phyloP scores from a whole-genome alignment of 2,888 invertebrate genomes.

The Campopleginae sp. region DNA sequence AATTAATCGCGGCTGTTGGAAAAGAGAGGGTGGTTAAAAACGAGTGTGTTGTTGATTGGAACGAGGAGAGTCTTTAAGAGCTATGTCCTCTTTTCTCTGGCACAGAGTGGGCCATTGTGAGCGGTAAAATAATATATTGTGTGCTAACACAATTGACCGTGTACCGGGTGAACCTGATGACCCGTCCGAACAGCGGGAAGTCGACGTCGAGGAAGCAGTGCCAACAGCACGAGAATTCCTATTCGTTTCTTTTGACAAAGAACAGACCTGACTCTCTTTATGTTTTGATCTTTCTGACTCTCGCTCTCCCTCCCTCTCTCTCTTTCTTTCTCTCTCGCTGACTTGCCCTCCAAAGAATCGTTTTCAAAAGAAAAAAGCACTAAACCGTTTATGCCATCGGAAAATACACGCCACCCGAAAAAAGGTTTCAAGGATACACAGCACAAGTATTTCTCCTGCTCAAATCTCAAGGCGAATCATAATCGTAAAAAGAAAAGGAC shows the following conservation, averaged over 20 bases:
- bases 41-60: constrained; percentile 24
- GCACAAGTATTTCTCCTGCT: constrained; percentile 10
- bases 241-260: constrained; percentile 60
- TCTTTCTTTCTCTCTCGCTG: neutral
- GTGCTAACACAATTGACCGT: constrained; percentile 65
- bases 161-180: constrained; percentile 62
- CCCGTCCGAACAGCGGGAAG: constrained; percentile 61
- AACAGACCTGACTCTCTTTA: constrained; percentile 50
- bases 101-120: constrained; percentile 48
- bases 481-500: neutral
- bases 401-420: constrained; percentile 10
- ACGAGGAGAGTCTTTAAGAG: constrained; percentile 22
- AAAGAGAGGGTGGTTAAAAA: constrained; percentile 29
- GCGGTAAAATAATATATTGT: constrained; percentile 61
- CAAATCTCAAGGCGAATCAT: neutral
- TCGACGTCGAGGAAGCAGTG: constrained; percentile 37
- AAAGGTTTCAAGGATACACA: constrained; percentile 8
- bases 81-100: constrained; percentile 20
- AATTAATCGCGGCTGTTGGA: constrained; percentile 52
- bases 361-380: constrained; percentile 43
- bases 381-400: constrained; percentile 35
- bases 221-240: constrained; percentile 28
- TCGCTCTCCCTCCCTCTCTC: neutral
- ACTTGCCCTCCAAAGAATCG: constrained; percentile 23
- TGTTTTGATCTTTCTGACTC: constrained; percentile 4